Evolutionary conservation across 1,140 invertebrate species (phyloP).

Genomic region (Drosophila persimilis): DNA sequence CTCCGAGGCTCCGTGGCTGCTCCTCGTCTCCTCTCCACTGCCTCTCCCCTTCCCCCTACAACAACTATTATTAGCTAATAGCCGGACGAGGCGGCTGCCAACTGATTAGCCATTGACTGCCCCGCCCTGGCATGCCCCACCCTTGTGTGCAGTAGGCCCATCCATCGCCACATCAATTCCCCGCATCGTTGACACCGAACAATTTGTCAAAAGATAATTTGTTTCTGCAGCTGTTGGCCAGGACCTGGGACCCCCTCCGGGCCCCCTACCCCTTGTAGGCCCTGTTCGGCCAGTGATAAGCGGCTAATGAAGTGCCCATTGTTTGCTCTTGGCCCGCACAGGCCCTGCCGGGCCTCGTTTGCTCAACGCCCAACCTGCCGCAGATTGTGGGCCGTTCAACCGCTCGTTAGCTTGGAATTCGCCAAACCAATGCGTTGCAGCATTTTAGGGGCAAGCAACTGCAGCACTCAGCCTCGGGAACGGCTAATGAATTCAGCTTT

Average conservation of each 20-base stretch:
- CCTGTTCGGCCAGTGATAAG: slow-evolving; percentile 47
- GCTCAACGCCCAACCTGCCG: slow-evolving; percentile 1
- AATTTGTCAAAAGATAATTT: slow-evolving; percentile 76
- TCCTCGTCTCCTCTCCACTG: too few relatives aligned
- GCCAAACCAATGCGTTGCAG: slow-evolving; percentile 44
- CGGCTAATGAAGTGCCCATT: slow-evolving; percentile 68
- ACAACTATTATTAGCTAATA: slow-evolving; percentile 59
- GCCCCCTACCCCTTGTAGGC: background rate
- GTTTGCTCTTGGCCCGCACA: slow-evolving; percentile 45
- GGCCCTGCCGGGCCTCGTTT: slow-evolving; percentile 5
- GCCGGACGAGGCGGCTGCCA: slow-evolving; percentile 40
- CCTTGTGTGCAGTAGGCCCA: slow-evolving; percentile 8
- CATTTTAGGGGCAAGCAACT: slow-evolving; percentile 50
- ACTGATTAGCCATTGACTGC: slow-evolving; percentile 40
- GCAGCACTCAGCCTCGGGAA: slow-evolving; percentile 3
- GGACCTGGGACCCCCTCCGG: background rate
- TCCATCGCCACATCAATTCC: slow-evolving; percentile 31
- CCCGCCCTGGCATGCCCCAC: slow-evolving; percentile 14
- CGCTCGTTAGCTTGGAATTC: slow-evolving; percentile 3
- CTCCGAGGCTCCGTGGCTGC: slow-evolving; percentile 9
- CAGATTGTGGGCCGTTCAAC: slow-evolving; percentile 62
- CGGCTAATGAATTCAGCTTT: slow-evolving; percentile 9
- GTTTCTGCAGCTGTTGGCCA: slow-evolving; percentile 36
- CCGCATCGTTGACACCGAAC: slow-evolving; percentile 50
- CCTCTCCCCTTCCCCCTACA: too few relatives aligned